Evolutionary conservation across 2,113 vertebrate genomes (phyloP), one percentile per base, ranked within the genome.

Genomic region (Salminus brasiliensis): DNA sequence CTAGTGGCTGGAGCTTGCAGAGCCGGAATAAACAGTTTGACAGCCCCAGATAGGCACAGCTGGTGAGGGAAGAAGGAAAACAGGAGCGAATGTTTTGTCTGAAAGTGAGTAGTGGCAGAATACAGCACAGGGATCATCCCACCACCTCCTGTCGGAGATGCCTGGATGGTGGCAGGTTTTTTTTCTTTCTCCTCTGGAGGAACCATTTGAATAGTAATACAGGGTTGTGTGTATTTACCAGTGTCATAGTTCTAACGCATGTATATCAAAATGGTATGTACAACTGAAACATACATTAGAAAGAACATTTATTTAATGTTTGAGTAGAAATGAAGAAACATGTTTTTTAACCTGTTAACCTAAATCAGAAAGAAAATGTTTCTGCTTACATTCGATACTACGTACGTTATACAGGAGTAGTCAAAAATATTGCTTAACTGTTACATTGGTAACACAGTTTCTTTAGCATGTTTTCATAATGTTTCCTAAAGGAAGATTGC

Each of bases 11-110:
- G 66, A 78, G 36, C 79, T 87, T 86, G 83, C 85, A 82, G 59
- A 47, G 76, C 81, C 76, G 79, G 81, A 70, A 60, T 79, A 88
- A 88, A 87, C 84, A 82, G 72, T 76, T 57, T 79, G 70, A 87
- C 66, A 81, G 72, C 57, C 32, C 21, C 70, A 63, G 74, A 79
- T 60, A 52, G 77, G 81, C 74, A 69, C 32, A 70, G 85, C 83
- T 60, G 86, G 62, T 29, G 55, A 72, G 70, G 82, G 76, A 36
- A 66, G 83, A 30, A 74, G 84, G 34, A 76, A 84, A 87, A 72
- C 73, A 85, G 79, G 43, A 83, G 39, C 74, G 52, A 60, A 79
- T 83, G 76, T 83, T 79, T 72, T 84, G 81, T 86, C 62, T 67
- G n/a, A 21, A 34, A 55, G 47, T 66, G 81, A 89, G 55, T 49